Evolutionary conservation across 2,888 invertebrate genomes (phyloP).

Genomic region (Metacarcinus magister): DNA sequence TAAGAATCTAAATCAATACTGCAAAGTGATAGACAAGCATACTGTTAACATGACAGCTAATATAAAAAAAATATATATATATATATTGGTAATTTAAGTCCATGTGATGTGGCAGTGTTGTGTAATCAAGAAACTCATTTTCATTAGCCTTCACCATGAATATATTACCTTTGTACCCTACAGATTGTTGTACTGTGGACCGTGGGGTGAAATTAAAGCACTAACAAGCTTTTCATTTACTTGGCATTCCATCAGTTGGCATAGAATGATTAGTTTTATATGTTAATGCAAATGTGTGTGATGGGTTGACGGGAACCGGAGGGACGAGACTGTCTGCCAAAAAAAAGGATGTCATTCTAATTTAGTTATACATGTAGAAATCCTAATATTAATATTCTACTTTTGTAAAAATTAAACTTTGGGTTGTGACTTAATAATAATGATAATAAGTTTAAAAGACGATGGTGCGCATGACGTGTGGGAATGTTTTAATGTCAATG

Average conservation of each 20-base stretch:
- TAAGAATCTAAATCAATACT: too few relatives aligned
- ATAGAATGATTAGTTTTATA: neutral
- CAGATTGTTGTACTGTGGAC: neutral
- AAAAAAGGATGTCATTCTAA: neutral
- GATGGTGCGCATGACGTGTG: too few relatives aligned
- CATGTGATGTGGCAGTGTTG: neutral
- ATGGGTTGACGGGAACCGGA: too few relatives aligned
- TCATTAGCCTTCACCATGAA: neutral
- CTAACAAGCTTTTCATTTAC: neutral
- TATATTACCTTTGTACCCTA: neutral
- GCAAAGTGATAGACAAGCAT: neutral
- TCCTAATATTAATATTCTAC: neutral
- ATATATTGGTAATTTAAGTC: neutral
- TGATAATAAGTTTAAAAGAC: too few relatives aligned
- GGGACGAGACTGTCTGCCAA: neutral
- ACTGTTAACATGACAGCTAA: neutral
- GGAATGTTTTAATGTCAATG: too few relatives aligned
- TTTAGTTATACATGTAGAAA: neutral
- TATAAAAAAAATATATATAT: too few relatives aligned
- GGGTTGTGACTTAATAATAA: too few relatives aligned
- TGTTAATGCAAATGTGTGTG: neutral
- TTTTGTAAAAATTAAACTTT: too few relatives aligned
- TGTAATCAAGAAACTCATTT: conserved; percentile 15
- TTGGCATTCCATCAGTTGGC: neutral
- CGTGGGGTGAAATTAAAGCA: neutral